Evolutionary conservation across 2,888 invertebrate species (phyloP), one percentile per base, ranked within the genome.

Genomic region (Ectropis crepuscularia): DNA sequence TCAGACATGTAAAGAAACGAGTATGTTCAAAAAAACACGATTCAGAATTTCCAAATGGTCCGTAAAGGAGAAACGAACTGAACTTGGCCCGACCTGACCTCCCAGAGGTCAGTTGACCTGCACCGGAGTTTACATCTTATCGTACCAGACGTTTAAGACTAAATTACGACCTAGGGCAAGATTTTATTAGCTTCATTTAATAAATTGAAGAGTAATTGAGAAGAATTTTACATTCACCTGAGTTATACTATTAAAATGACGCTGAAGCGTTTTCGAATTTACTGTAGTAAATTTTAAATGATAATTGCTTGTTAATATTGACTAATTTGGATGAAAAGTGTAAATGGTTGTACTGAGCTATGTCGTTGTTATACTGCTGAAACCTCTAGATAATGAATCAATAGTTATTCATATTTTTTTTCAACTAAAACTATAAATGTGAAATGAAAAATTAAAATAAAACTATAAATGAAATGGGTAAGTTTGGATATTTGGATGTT

Each of bases 21-120:
- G 41, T 51, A 41, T 0, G n/a, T 39, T 38, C 54, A 59, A 46
- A 41, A 46, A 49, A 45, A 43, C 41, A 45, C 39, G 53, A 57
- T 36, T 50, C 16, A 11, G 50, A 36, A 51, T 59, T 59, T 63
- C 37, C 51, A 63, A 63, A 63, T 54, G 47, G 51, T 41, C 47
- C 47, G 60, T 55, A 55, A 64, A 64, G 42, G 55, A 51, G 47
- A 59, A 51, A 41, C 41, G 43, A 36, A 42, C 42, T 63, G 51
- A 59, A 63, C 54, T 63, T 63, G 57, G 48, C 46, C 48, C 46
- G 55, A 51, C 53, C 64, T 41, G 58, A 59, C 53, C 59, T 63
- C 50, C 37, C 41, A 8, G 41, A 54, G 58, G 63, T 63, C 50
- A 63, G 9, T 47, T 49, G 53, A 46, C 50, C 28, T 54, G 50